Conservation (phyloP, 2,113 vertebrate genomes). For the Anas platyrhynchos region DNA sequence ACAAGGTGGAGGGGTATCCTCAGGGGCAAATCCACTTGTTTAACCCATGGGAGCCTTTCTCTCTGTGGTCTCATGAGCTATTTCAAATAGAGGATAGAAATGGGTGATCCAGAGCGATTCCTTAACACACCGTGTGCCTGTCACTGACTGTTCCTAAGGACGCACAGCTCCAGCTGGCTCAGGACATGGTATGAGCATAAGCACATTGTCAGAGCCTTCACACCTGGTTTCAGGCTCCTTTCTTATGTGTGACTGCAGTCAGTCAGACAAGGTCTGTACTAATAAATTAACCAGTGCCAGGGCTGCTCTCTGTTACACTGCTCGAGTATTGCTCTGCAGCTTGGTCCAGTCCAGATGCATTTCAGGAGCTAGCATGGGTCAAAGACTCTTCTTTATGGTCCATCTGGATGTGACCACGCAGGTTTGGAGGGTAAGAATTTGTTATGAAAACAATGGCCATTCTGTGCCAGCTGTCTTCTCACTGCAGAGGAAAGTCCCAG, state of each 20-base stretch:
- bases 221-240: background rate
- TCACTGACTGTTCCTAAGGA: background rate
- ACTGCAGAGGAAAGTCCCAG: background rate
- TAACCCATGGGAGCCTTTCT: background rate
- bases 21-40: background rate
- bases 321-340: background rate
- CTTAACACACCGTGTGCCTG: fast-evolving
- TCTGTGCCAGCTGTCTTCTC: background rate
- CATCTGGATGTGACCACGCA: background rate
- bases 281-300: background rate
- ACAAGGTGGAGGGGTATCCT: background rate
- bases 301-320: background rate
- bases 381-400: background rate
- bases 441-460: background rate
- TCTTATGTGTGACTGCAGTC: background rate
- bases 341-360: background rate
- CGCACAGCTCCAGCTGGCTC: background rate
- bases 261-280: background rate
- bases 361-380: background rate
- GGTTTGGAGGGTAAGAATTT: background rate
- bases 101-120: background rate
- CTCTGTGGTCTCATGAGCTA: background rate
- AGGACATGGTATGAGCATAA: background rate
- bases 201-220: background rate
- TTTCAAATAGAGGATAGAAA: background rate